These are phyloP conservation scores for Venustoraphidia nigricollis DNA, from an alignment of 2,888 invertebrate species.

Conservation along the genomic window DNA sequence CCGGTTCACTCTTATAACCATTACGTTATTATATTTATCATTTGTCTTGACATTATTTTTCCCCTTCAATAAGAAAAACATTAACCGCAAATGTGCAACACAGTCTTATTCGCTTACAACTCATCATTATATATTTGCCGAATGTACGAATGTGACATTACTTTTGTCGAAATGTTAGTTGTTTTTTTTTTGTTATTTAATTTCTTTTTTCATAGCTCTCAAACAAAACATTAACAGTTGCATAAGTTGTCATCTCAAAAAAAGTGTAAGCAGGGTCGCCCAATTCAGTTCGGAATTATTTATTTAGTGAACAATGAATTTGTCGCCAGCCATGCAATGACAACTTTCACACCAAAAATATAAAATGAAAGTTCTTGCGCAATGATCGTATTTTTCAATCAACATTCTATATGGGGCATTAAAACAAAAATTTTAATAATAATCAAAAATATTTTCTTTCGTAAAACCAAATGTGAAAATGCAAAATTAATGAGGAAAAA, in stretches of 20 bases:
- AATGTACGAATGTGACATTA: too few species aligned
- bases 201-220: too few species aligned
- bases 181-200: too few species aligned
- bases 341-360: neutral
- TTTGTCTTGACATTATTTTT: slow-evolving; percentile 16
- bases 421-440: neutral
- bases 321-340: too few species aligned
- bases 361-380: neutral
- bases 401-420: neutral
- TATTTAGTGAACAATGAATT: too few species aligned
- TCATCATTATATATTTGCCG: neutral
- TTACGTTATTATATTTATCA: slow-evolving; percentile 19
- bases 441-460: neutral
- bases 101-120: neutral
- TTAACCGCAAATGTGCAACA: slow-evolving; percentile 13
- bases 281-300: too few species aligned
- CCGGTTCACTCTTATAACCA: neutral
- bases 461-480: neutral
- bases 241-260: too few species aligned
- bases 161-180: too few species aligned
- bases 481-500: neutral
- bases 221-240: too few species aligned
- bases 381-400: too few species aligned
- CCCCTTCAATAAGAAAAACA: slow-evolving; percentile 17
- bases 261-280: too few species aligned